Evolutionary conservation across 2,888 invertebrate genomes (phyloP).

Genomic region (Osmoderma eremita): DNA sequence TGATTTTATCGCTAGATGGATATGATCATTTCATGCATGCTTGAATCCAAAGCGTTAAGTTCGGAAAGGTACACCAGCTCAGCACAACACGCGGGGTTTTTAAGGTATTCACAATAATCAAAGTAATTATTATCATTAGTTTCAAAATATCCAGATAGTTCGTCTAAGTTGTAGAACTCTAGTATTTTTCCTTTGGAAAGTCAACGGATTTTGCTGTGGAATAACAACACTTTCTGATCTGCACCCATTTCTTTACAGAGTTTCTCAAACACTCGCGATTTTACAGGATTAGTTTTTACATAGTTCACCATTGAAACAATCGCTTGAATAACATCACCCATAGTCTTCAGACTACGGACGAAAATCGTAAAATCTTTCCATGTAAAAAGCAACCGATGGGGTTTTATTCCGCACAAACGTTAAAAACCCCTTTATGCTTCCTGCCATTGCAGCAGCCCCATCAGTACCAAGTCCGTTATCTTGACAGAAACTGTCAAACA

Average conservation of each 20-base stretch:
- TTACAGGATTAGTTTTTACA: background rate
- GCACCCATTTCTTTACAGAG: background rate
- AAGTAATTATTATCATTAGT: background rate
- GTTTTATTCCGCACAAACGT: too few species aligned
- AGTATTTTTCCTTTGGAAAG: conserved; percentile 1
- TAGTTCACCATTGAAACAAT: background rate
- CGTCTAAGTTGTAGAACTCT: background rate
- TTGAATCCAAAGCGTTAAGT: too few species aligned
- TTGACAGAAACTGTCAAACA: too few species aligned
- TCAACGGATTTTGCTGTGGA: conserved; percentile 5
- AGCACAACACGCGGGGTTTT: background rate
- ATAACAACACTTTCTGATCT: conserved; percentile 3
- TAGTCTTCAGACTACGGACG: background rate
- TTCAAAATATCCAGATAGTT: too few species aligned
- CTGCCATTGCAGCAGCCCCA: too few species aligned
- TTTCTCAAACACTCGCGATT: background rate
- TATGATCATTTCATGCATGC: too few species aligned
- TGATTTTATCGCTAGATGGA: too few species aligned
- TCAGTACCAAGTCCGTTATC: too few species aligned
- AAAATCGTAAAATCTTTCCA: too few species aligned
- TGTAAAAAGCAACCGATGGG: too few species aligned
- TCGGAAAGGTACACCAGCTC: background rate
- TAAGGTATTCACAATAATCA: background rate
- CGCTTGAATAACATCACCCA: background rate
- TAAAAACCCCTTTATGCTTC: too few species aligned